phyloP scores from a whole-genome alignment of 2,113 vertebrate genomes.

The Myotis brandtii region DNA sequence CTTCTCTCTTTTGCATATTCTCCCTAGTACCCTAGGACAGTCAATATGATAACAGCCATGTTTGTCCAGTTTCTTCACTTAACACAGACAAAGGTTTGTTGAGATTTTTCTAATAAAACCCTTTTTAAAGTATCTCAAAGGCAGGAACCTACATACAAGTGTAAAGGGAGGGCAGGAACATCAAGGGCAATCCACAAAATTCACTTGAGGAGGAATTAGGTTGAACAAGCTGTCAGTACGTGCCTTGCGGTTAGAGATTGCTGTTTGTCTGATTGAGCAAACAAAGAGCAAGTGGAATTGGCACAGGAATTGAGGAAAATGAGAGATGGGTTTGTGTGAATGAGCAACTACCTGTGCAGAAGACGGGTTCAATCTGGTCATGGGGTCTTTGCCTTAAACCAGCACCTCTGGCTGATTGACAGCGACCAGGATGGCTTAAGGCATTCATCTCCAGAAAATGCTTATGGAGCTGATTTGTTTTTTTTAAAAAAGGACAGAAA shows the following conservation, averaged over 20 bases:
- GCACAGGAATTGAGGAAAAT: neutral
- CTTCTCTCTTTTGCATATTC: no score
- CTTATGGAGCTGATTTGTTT: neutral
- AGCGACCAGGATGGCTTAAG: neutral
- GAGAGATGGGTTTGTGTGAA: neutral
- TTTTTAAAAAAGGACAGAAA: neutral
- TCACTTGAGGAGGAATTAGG: conserved; percentile 14
- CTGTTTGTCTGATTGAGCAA: conserved; percentile 11
- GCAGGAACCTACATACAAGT: neutral
- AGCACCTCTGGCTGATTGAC: conserved; percentile 19
- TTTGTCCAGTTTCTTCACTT: conserved; percentile 35
- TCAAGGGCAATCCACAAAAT: neutral
- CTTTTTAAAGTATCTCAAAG: neutral
- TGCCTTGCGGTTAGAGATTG: conserved; percentile 13
- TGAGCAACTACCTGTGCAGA: neutral
- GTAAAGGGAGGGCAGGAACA: neutral
- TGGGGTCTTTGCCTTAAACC: neutral
- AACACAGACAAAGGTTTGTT: neutral
- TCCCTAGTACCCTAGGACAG: neutral
- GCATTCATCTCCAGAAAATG: conserved; percentile 13
- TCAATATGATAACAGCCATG: neutral
- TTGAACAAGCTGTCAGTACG: neutral
- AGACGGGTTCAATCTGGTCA: neutral
- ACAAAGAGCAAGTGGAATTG: neutral
- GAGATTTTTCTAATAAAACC: conserved; percentile 2